Percentiles rank a stretch among this genome's conserved stretches.
Evolutionary conservation across 1,140 invertebrate genomes (phyloP).

Genomic region (Trichogramma pretiosum): DNA sequence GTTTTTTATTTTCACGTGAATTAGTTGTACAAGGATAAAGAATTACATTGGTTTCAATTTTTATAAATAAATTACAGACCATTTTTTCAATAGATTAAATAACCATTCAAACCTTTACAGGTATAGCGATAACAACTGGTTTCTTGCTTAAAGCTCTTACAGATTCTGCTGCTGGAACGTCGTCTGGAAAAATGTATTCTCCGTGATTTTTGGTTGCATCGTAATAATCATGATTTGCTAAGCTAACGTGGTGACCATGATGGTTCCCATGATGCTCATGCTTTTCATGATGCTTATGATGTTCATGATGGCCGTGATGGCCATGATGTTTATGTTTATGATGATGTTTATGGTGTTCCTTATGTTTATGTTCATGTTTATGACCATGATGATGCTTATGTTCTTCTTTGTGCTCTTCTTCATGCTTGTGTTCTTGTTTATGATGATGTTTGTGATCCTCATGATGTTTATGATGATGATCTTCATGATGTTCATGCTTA

Average conservation of each 20-base stretch:
- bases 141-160: too few relatives aligned
- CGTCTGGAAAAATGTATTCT: slow-evolving; percentile 2
- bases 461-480: slow-evolving; percentile 8
- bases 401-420: slow-evolving; percentile 2
- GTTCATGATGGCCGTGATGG: slow-evolving; percentile 3
- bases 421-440: slow-evolving; percentile 7
- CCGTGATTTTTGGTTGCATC: slow-evolving; percentile 7
- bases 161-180: not conserved
- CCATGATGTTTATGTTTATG: slow-evolving; percentile 2
- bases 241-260: not conserved
- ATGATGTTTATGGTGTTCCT: slow-evolving; percentile 1
- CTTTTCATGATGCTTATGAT: slow-evolving; percentile 4
- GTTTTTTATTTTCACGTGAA: too few relatives aligned
- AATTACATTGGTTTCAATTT: too few relatives aligned
- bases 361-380: not conserved
- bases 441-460: slow-evolving; percentile 6
- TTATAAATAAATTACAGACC: too few relatives aligned
- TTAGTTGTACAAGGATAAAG: too few relatives aligned
- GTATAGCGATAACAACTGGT: too few relatives aligned
- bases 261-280: not conserved
- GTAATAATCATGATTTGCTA: not conserved
- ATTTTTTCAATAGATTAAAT: too few relatives aligned
- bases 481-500: slow-evolving; percentile 5
- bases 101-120: too few relatives aligned
- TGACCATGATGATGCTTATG: slow-evolving; percentile 8